These are phyloP conservation scores for Coleophora deauratella DNA, from an alignment of 2,888 invertebrate species.

Conservation along the genomic window DNA sequence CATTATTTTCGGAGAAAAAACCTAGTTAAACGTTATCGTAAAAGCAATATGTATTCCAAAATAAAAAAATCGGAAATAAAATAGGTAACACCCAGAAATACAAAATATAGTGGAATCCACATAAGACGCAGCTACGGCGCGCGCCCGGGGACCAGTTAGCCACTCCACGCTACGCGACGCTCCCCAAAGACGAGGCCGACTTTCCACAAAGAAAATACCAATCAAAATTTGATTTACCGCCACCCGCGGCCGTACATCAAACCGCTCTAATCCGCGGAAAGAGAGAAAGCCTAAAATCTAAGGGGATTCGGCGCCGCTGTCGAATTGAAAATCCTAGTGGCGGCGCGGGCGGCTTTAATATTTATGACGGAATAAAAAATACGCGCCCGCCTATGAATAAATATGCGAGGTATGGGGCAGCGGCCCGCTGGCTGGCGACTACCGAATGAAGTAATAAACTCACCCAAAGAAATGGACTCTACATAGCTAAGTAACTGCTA, in stretches of 20 bases:
- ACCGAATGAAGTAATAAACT: conserved; percentile 2
- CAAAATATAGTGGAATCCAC: conserved; percentile 45
- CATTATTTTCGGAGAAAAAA: no score
- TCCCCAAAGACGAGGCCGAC: conserved; percentile 55
- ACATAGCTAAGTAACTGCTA: neutral
- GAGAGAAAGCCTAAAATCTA: conserved; percentile 61
- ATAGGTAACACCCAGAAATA: conserved; percentile 35
- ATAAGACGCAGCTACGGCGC: conserved; percentile 42
- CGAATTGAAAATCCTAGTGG: conserved; percentile 66
- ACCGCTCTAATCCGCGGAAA: conserved; percentile 65
- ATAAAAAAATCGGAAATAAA: no score
- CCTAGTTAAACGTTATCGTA: no score
- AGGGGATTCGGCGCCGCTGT: conserved; percentile 55
- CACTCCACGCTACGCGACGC: conserved; percentile 48
- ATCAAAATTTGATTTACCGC: conserved; percentile 75
- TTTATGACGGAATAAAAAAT: conserved; percentile 63
- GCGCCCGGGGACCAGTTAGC: conserved; percentile 67
- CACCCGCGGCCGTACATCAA: conserved; percentile 69
- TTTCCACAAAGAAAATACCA: conserved; percentile 72
- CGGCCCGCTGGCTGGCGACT: conserved; percentile 1
- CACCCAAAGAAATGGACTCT: neutral
- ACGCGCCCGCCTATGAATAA: conserved; percentile 53
- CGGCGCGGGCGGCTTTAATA: conserved; percentile 56
- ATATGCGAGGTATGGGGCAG: conserved; percentile 28
- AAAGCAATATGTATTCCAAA: no score